Evolutionary conservation across 1,140 invertebrate species (phyloP), one percentile per base, ranked within the genome.

Genomic region (Zophobas morio): DNA sequence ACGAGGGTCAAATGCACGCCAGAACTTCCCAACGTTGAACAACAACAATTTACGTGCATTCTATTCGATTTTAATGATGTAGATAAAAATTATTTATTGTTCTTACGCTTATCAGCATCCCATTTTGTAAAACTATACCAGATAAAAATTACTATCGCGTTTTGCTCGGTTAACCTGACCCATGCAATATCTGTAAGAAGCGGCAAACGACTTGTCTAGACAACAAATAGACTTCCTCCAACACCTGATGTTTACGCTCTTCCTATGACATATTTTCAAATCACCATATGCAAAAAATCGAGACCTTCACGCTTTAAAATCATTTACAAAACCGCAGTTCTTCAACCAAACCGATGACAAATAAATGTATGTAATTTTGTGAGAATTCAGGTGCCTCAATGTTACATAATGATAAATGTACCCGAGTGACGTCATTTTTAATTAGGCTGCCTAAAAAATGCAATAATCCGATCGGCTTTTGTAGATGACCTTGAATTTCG

Each of bases 371-470:
- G 49, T 51, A 51, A 51, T 51, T 60, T 42, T 66, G 60, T 47
- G 39, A 20, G 37, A 66, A 63, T 63, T 33, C 57, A 63, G 60
- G 39, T 60, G 36, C 56, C 56, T 40, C 5, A 34, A 8, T 54
- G n/a, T 66, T 66, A 66, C 32, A 20, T 66, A 66, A 66, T 32
- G 39, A 2, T n/a, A 66, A 66, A 66, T 42, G 37, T 40, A 42
- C 35, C 35, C 4, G 39, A 40, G 20, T 66, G 60, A 66, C 60
- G 60, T 66, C 60, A 66, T 66, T 66, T 42, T 66, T 66, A 66
- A 66, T 66, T 66, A 66, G 40, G 5, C 60, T 46, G 2, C 37
- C 42, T 66, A 39, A 66, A 60, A 66, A 66, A 66, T 66, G 60
- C 60, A 66, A 39, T 32, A 37, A 66, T 66, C 42, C 20, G 60